A percentile compares a stretch with the other conserved stretches of the same genome.
Conservation (phyloP, 2,797 vertebrate genomes). For the Cichlasoma orientale region DNA sequence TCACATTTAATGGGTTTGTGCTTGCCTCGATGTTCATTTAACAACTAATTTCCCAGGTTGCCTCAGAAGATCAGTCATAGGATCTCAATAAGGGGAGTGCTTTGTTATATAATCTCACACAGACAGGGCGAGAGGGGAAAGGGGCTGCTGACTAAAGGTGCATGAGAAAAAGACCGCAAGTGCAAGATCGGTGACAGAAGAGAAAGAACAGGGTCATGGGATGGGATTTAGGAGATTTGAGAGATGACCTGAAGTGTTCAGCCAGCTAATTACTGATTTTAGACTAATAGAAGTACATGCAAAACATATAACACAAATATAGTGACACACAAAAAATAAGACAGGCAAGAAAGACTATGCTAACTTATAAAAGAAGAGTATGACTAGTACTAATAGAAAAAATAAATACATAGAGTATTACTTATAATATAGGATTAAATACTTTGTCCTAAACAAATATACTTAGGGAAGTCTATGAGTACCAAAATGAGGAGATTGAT, state of each 20-base stretch:
- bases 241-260: slow-evolving; percentile 29
- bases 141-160: background rate
- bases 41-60: slow-evolving; percentile 10
- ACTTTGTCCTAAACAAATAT: slow-evolving; percentile 9
- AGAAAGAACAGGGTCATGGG: slow-evolving; percentile 47
- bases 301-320: slow-evolving; percentile 20
- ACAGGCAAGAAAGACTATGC: background rate
- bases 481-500: background rate
- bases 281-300: slow-evolving; percentile 26
- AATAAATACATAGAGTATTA: slow-evolving; percentile 44
- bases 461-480: slow-evolving; percentile 1
- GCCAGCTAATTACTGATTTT: slow-evolving; percentile 4
- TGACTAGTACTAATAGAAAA: slow-evolving; percentile 22
- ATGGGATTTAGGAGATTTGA: slow-evolving; percentile 55
- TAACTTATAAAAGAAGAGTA: slow-evolving; percentile 14
- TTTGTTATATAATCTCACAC: slow-evolving; percentile 52
- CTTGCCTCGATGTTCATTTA: slow-evolving; percentile 22
- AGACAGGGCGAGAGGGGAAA: background rate
- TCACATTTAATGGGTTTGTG: slow-evolving; percentile 45
- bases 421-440: slow-evolving; percentile 34
- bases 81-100: slow-evolving; percentile 26
- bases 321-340: background rate
- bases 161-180: slow-evolving; percentile 39
- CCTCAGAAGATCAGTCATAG: slow-evolving; percentile 7
- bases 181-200: slow-evolving; percentile 40